These are phyloP conservation scores for Erpobdella octoculata DNA, from an alignment of 2,888 invertebrate genomes.

Conservation along the genomic window DNA sequence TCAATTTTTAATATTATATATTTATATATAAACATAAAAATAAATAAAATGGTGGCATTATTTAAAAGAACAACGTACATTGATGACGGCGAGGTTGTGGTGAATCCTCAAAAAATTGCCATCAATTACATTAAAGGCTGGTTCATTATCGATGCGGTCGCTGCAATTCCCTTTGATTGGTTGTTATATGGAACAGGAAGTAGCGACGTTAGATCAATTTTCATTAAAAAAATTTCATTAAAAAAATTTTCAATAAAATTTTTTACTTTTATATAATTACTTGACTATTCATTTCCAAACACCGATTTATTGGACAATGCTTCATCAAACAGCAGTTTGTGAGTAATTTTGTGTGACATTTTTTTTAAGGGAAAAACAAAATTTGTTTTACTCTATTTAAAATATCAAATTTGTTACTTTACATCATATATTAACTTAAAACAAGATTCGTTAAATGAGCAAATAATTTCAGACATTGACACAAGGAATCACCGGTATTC, in stretches of 20 bases:
- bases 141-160: conserved; percentile 96
- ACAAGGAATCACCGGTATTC: conserved; percentile 45
- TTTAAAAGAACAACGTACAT: conserved; percentile 48
- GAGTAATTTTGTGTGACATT: no score
- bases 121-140: conserved; percentile 61
- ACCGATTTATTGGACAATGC: no score
- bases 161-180: conserved; percentile 95
- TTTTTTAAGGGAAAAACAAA: no score
- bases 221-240: not conserved
- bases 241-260: no score
- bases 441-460: not conserved
- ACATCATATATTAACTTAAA: not conserved
- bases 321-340: no score
- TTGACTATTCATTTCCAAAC: no score
- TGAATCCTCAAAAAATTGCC: conserved; percentile 51
- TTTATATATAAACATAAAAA: not conserved
- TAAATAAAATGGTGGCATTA: not conserved
- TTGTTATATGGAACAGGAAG: conserved; percentile 60
- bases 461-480: conserved; percentile 47
- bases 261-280: no score
- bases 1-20: not conserved
- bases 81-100: conserved; percentile 50
- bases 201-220: conserved; percentile 45
- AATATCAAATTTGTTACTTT: no score
- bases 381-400: no score